Conservation (phyloP, 2,888 invertebrate species). For the Leptinotarsa juncta region DNA sequence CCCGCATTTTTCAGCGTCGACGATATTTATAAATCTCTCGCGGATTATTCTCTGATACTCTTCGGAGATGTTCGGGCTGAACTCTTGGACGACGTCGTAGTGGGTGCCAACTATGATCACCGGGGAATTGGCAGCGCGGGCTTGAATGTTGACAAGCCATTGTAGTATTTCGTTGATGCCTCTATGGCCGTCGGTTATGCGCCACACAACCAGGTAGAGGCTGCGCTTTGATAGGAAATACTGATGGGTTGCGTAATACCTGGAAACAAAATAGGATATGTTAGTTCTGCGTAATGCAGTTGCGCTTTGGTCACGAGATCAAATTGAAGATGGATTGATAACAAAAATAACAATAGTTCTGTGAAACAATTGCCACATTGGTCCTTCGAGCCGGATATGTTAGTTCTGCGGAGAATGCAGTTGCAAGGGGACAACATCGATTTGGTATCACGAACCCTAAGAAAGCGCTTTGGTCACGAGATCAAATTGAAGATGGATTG, state of each 20-base stretch:
- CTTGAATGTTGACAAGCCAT: slow-evolving; percentile 96
- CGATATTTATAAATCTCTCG: slow-evolving; percentile 89
- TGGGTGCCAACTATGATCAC: slow-evolving; percentile 97
- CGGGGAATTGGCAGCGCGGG: slow-evolving; percentile 94
- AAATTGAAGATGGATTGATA: no score
- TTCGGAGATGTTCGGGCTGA: slow-evolving; percentile 73
- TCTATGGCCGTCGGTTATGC: slow-evolving; percentile 89
- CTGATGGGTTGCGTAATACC: slow-evolving; percentile 98
- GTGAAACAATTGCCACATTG: neutral
- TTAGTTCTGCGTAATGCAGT: no score
- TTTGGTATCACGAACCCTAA: neutral
- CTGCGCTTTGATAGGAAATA: slow-evolving; percentile 97
- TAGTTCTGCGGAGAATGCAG: neutral
- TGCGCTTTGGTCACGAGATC: no score
- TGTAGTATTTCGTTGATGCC: slow-evolving; percentile 92
- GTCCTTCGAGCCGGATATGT: neutral
- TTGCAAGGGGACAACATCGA: neutral
- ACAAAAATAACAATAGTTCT: no score
- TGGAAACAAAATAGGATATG: slow-evolving; percentile 57
- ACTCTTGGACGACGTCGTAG: slow-evolving; percentile 85
- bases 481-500: neutral
- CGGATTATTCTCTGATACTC: slow-evolving; percentile 90
- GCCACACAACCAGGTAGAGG: slow-evolving; percentile 95
- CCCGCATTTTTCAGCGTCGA: slow-evolving; percentile 96
- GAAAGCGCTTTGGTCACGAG: neutral